A percentile compares a stretch with the other conserved stretches of the same genome.
Conservation (phyloP, 2,888 invertebrate species). For the Uropetala carovei region DNA sequence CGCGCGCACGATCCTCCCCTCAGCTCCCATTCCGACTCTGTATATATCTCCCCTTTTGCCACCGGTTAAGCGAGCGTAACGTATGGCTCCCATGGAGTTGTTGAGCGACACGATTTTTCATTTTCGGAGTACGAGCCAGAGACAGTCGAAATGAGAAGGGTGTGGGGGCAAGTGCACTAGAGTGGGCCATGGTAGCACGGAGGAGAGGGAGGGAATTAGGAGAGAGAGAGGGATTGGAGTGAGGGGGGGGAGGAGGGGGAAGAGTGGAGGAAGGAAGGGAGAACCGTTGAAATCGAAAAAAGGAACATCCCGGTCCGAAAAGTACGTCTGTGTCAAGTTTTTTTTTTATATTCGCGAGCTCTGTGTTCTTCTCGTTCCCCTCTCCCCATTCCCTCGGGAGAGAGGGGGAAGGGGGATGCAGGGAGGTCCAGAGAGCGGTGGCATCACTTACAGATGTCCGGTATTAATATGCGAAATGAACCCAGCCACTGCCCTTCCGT, state of each 20-base stretch:
- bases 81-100: constrained; percentile 24
- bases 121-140: not conserved
- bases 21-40: not conserved
- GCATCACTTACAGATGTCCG: constrained; percentile 55
- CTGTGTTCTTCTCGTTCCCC: no score
- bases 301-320: not conserved
- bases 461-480: constrained; percentile 50
- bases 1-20: not conserved
- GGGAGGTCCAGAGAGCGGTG: not conserved
- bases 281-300: not conserved
- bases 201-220: not conserved
- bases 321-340: not conserved
- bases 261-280: not conserved
- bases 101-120: constrained; percentile 48
- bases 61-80: not conserved
- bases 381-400: no score
- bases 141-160: not conserved
- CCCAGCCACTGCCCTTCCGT: constrained; percentile 37
- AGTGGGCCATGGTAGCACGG: not conserved
- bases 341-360: not conserved
- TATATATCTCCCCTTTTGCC: not conserved
- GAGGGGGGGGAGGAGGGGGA: not conserved
- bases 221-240: not conserved
- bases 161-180: not conserved
- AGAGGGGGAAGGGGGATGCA: not conserved